Evolutionary conservation across 2,113 vertebrate genomes (phyloP).

Genomic region (Gasterosteus nipponicus): DNA sequence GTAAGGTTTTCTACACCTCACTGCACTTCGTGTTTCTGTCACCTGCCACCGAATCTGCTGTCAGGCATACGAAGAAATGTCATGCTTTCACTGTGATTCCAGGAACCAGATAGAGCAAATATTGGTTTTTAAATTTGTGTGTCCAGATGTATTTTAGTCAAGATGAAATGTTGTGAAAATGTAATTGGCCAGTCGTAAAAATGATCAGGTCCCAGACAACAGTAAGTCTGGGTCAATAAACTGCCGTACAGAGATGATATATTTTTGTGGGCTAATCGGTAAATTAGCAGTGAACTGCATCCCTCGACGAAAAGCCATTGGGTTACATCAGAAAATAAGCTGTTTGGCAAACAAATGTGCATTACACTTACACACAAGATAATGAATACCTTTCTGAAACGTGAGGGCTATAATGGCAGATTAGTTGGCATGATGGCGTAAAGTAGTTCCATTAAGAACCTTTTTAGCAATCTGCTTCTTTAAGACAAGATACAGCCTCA

Average conservation of each 20-base stretch:
- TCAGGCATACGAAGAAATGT: not conserved
- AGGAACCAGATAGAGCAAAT: no score
- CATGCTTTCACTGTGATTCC: no score
- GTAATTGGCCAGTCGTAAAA: not conserved
- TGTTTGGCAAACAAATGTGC: not conserved
- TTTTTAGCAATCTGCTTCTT: no score
- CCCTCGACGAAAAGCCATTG: not conserved
- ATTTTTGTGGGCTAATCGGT: no score
- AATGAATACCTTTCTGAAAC: no score
- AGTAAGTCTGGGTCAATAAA: not conserved
- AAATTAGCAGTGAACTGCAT: no score
- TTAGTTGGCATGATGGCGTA: no score
- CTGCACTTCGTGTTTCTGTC: not conserved
- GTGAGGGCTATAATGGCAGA: no score
- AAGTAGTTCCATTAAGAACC: not conserved
- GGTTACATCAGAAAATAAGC: not conserved
- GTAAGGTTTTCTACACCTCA: slow-evolving; percentile 67
- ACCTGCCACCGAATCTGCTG: not conserved
- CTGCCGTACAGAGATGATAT: no score
- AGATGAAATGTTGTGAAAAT: not conserved
- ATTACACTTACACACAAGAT: not conserved
- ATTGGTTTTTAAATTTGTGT: not conserved
- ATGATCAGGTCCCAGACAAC: not conserved
- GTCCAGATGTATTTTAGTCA: not conserved
- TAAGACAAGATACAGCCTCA: no score